phyloP scores from a whole-genome alignment of 1,140 invertebrate genomes.

The Meloidogyne hapla region DNA sequence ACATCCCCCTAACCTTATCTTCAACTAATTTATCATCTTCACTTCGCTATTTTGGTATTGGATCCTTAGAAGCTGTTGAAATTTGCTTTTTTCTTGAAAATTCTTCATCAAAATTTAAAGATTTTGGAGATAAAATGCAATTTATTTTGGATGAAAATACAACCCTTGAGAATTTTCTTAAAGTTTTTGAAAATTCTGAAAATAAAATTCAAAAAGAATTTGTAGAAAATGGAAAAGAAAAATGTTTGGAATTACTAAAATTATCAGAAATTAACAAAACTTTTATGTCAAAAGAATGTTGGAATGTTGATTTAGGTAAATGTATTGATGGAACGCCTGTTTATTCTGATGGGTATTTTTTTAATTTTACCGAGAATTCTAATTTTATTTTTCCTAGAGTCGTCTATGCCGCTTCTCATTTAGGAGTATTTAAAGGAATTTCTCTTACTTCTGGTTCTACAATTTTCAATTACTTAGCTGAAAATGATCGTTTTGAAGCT shows the following conservation, averaged over 20 bases:
- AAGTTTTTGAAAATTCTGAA: constrained; percentile 1
- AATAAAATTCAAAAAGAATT: background rate
- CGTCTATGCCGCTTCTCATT: constrained; percentile 23
- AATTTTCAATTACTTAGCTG: background rate
- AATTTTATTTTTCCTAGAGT: constrained; percentile 15
- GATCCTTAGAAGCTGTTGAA: constrained; percentile 29
- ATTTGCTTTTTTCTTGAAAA: constrained; percentile 20
- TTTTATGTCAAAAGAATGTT: background rate
- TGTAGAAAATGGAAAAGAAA: background rate
- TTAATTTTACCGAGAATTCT: background rate
- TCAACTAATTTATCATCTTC: background rate
- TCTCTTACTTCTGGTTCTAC: background rate
- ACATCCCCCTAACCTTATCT: background rate
- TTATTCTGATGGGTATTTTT: constrained; percentile 8
- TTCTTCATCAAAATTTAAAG: background rate
- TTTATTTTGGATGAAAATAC: constrained; percentile 30
- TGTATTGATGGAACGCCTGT: constrained; percentile 34
- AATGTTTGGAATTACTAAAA: background rate
- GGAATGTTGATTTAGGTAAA: constrained; percentile 24
- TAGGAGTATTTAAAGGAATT: constrained; percentile 19
- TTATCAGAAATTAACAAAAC: background rate
- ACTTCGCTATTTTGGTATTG: constrained; percentile 22
- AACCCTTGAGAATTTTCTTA: background rate
- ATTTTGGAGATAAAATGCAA: background rate
- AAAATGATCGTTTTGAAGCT: constrained; percentile 16